phyloP scores from a whole-genome alignment of 2,113 vertebrate genomes.

The Xyrauchen texanus region DNA sequence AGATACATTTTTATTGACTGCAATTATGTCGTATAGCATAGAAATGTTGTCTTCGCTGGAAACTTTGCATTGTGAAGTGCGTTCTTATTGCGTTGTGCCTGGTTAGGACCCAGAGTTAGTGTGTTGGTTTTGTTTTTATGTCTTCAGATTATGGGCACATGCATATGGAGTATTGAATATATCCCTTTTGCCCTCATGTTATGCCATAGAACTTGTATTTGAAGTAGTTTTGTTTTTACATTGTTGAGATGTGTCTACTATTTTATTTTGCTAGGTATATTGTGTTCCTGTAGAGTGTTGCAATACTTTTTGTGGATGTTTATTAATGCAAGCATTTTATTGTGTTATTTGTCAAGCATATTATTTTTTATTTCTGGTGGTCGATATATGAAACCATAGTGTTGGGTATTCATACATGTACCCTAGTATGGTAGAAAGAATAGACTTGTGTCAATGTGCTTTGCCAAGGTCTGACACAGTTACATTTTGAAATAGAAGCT shows the following conservation, averaged over 20 bases:
- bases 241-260: constrained; percentile 49
- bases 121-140: constrained; percentile 41
- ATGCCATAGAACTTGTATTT: constrained; percentile 72
- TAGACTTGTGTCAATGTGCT: constrained; percentile 32
- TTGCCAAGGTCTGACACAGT: constrained; percentile 42
- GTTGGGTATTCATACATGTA: constrained; percentile 61
- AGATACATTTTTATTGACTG: neutral
- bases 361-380: constrained; percentile 61
- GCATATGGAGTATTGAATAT: constrained; percentile 64
- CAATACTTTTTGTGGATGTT: constrained; percentile 73
- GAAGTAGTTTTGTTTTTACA: constrained; percentile 64
- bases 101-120: constrained; percentile 31
- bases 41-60: too few species aligned
- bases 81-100: neutral
- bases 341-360: constrained; percentile 60
- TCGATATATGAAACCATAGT: constrained; percentile 63
- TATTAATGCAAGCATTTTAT: constrained; percentile 53
- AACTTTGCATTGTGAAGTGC: neutral
- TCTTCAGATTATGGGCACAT: constrained; percentile 61
- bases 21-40: neutral
- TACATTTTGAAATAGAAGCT: constrained; percentile 9
- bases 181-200: constrained; percentile 54
- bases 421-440: constrained; percentile 52
- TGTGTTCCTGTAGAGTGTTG: constrained; percentile 74
- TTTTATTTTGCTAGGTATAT: constrained; percentile 66